Base-by-base conservation (phyloP, 2,113 vertebrate genomes). In the Poicephalus meyeri region DNA sequence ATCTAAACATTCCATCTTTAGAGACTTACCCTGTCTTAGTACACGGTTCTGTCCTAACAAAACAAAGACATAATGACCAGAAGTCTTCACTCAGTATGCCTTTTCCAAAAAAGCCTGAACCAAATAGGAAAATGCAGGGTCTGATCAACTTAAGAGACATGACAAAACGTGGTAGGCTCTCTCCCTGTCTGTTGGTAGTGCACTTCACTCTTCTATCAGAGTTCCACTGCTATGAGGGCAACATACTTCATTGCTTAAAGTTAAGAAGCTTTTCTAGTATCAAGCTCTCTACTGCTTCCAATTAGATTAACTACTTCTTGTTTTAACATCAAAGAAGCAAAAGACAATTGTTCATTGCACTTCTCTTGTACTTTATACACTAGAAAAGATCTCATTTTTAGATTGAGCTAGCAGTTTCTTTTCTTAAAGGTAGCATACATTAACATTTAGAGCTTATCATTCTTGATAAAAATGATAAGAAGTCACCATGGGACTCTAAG, bases 301-400 rank as follows among this genome's bases (percentile, higher is more conserved):
- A 44, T 89, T 76, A 82, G 63, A 85, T 85, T 79, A 93, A 93
- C 89, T 91, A 55, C 26, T 69, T 84, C 60, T 74, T 91, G 66
- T 76, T n/a, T 94, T 88, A 81, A 56, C 35, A 35, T 89, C 66
- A 65, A 50, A 69, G 26, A 42, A 9, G 39, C 68, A 85, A 53
- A 76, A 71, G 15, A 39, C 17, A 52, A 68, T 29, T 69, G 80
- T 50, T 89, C 10, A 0, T 42, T 68, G 52, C 33, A 19, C 58
- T 93, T 79, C 70, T 85, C 53, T 79, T 68, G 29, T 44, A 60
- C 52, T 76, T 89, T 13, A 74, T 56, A 44, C 18, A 37, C 2
- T 6, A 35, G 12, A 78, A 77, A 17, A 58, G n/a, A 46, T 42
- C 2, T 58, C 13, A 58, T 79, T 80, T 87, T 92, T 16, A 64